Percentiles rank a stretch among this genome's conserved stretches.
Evolutionary conservation across 2,797 vertebrate genomes (phyloP).

Genomic region (Rallus crepitans): DNA sequence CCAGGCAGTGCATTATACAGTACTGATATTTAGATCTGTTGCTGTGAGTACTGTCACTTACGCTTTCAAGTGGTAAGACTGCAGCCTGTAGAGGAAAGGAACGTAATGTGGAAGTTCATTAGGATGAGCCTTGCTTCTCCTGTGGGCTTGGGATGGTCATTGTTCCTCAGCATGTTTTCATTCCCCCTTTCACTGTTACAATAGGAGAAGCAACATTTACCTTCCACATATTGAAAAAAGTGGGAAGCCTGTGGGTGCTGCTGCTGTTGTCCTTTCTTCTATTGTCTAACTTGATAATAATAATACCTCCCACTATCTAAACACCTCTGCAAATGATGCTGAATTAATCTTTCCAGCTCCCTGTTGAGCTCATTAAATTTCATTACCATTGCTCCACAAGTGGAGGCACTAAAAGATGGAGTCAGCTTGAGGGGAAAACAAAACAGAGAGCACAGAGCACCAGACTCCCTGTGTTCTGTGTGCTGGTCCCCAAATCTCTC

Average conservation of each 20-base stretch:
- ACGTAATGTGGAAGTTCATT: neutral
- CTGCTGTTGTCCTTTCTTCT: conserved; percentile 7
- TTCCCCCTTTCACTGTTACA: neutral
- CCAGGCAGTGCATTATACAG: neutral
- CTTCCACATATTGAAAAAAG: neutral
- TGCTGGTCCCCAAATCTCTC: neutral
- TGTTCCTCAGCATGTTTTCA: neutral
- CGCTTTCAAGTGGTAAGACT: neutral
- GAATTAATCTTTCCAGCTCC: conserved; percentile 64
- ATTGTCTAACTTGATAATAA: conserved; percentile 13
- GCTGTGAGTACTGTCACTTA: neutral
- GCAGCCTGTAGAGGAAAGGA: neutral
- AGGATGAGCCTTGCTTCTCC: neutral
- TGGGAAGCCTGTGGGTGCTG: conserved; percentile 14
- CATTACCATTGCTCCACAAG: conserved; percentile 45
- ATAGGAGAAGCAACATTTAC: neutral
- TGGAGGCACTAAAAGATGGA: conserved; percentile 38
- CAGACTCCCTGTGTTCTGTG: neutral
- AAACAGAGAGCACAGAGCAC: neutral
- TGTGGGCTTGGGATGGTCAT: neutral
- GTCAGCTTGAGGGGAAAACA: conserved; percentile 15
- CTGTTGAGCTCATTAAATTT: conserved; percentile 63
- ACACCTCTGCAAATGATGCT: conserved; percentile 44
- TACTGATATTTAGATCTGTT: neutral
- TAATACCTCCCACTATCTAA: conserved; percentile 15